Conservation (phyloP, 2,113 vertebrate genomes). For the Dromas ardeola region DNA sequence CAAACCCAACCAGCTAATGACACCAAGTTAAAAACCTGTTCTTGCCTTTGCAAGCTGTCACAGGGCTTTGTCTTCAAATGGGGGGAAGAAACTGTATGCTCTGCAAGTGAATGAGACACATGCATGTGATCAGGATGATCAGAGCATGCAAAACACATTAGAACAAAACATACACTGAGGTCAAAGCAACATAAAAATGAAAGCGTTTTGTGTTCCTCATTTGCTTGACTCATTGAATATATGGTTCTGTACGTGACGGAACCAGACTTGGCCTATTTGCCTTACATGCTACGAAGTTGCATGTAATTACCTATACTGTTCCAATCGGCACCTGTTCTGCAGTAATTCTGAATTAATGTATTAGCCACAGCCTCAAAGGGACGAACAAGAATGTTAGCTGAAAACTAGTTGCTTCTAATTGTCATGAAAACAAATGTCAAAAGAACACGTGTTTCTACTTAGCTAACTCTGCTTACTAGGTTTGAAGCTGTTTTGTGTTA, state of each 20-base stretch:
- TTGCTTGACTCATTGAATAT: conserved; percentile 28
- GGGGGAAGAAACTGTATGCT: not conserved
- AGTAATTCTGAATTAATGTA: not conserved
- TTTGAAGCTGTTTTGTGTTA: conserved; percentile 66
- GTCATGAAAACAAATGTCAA: conserved; percentile 68
- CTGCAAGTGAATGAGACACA: not conserved
- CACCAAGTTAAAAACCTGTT: conserved; percentile 23
- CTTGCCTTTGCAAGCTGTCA: not conserved
- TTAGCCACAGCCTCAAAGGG: conserved; percentile 5
- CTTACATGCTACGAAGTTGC: not conserved
- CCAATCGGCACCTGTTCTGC: conserved; percentile 50
- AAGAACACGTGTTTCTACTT: conserved; percentile 63
- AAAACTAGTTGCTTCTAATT: conserved; percentile 66
- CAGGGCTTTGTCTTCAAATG: not conserved
- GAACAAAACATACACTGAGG: conserved; percentile 25
- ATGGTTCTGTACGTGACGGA: conserved; percentile 1
- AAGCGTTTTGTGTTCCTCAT: conserved; percentile 43
- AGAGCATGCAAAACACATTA: conserved; percentile 30
- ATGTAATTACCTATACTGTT: not conserved
- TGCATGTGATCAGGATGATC: conserved; percentile 26
- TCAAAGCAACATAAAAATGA: conserved; percentile 47
- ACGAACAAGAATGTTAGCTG: conserved; percentile 46
- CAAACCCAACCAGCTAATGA: not conserved
- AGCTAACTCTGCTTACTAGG: conserved; percentile 39
- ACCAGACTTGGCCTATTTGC: not conserved